A percentile compares a stretch with the other conserved stretches of the same genome.
phyloP scores from a whole-genome alignment of 2,797 vertebrate genomes.

The Urosaurus nigricauda region DNA sequence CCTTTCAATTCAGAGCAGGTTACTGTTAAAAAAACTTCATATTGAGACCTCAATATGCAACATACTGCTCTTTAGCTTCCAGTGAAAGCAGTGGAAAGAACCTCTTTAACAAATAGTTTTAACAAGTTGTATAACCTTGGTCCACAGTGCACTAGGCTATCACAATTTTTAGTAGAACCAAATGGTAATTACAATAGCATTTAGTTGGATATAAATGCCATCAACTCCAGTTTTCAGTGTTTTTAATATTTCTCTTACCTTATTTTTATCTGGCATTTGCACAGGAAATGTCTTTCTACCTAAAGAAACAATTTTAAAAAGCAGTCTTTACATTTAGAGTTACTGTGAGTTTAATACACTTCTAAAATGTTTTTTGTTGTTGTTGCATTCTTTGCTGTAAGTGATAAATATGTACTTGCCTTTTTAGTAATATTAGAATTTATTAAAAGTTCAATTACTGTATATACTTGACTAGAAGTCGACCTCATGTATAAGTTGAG shows the following conservation, averaged over 20 bases:
- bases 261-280: constrained; percentile 82
- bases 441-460: background rate
- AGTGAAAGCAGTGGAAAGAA: background rate
- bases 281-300: constrained; percentile 87
- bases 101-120: rapidly evolving
- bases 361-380: background rate
- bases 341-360: constrained; percentile 2
- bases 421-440: constrained; percentile 1
- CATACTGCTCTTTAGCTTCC: background rate
- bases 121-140: background rate
- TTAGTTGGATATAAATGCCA: background rate
- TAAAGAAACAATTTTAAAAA: constrained; percentile 67
- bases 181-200: constrained; percentile 3
- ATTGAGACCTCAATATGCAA: background rate
- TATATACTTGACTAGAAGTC: no score
- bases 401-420: background rate
- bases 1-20: background rate
- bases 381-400: background rate
- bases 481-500: no score
- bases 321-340: background rate
- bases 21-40: background rate
- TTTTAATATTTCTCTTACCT: constrained; percentile 72
- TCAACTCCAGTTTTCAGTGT: background rate
- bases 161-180: background rate
- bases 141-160: background rate